Evolutionary conservation across 92 coral and sea anemone genomes (phyloP).

Genomic region (Porites rus): DNA sequence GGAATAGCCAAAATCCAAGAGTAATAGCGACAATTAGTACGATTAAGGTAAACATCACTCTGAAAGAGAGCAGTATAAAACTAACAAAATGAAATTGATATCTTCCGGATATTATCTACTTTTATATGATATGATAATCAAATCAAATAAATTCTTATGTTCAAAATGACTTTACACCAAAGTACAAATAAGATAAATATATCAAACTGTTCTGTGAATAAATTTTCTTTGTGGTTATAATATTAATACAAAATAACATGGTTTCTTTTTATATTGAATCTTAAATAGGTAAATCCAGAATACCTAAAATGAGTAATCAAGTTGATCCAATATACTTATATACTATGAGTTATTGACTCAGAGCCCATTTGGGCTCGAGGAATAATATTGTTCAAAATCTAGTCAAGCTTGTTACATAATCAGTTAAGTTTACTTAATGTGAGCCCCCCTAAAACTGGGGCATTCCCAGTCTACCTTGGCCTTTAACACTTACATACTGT

Average conservation of each 20-base stretch:
- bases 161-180: not conserved
- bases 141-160: conserved; percentile 9
- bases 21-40: no score
- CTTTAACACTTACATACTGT: no score
- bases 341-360: not conserved
- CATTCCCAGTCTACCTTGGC: no score
- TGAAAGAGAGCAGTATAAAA: not conserved
- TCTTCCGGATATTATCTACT: not conserved
- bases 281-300: not conserved
- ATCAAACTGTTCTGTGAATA: not conserved
- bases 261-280: not conserved
- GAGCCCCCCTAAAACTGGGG: no score
- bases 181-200: not conserved
- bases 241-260: not conserved
- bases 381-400: not conserved
- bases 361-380: not conserved
- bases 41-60: no score
- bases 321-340: not conserved
- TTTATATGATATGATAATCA: not conserved
- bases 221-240: not conserved
- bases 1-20: no score
- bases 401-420: not conserved
- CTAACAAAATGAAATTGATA: not conserved
- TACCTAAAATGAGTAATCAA: not conserved
- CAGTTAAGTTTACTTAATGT: no score